Evolutionary conservation across 2,113 vertebrate genomes (phyloP).

Genomic region (Lepus europaeus): DNA sequence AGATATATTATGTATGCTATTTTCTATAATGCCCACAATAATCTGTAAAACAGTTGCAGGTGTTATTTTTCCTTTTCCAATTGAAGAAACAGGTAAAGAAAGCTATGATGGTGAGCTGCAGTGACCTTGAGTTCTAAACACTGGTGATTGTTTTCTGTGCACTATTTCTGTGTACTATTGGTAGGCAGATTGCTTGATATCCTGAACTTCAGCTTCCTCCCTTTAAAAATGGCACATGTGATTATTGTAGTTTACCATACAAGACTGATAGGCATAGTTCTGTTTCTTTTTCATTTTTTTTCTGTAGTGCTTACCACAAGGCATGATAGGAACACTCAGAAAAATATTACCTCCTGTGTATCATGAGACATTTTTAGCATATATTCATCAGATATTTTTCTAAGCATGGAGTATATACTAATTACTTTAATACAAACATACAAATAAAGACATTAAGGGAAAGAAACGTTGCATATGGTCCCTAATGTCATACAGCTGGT

Average conservation of each 20-base stretch:
- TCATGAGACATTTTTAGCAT: background rate
- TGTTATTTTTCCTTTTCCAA: background rate
- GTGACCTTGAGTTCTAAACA: background rate
- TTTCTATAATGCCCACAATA: rapidly evolving
- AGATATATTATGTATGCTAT: background rate
- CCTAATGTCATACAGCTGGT: background rate
- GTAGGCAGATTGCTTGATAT: background rate
- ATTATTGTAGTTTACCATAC: no score
- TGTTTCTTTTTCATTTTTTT: background rate
- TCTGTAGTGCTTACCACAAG: background rate
- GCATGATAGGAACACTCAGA: background rate
- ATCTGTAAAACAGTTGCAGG: rapidly evolving
- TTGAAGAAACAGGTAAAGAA: background rate
- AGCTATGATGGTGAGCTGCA: background rate
- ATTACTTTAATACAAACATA: background rate
- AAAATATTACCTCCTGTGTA: background rate
- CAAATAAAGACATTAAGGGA: background rate
- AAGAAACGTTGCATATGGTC: background rate
- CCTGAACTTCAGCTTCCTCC: background rate
- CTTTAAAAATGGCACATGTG: background rate
- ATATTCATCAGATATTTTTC: background rate
- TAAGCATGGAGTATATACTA: background rate
- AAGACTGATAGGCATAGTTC: background rate
- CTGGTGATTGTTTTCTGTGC: background rate
- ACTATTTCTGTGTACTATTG: background rate